A percentile compares a stretch with the other conserved stretches of the same genome.
These are phyloP conservation scores for Octopus bimaculoides DNA, from an alignment of 1,140 invertebrate genomes.

Conservation along the genomic window DNA sequence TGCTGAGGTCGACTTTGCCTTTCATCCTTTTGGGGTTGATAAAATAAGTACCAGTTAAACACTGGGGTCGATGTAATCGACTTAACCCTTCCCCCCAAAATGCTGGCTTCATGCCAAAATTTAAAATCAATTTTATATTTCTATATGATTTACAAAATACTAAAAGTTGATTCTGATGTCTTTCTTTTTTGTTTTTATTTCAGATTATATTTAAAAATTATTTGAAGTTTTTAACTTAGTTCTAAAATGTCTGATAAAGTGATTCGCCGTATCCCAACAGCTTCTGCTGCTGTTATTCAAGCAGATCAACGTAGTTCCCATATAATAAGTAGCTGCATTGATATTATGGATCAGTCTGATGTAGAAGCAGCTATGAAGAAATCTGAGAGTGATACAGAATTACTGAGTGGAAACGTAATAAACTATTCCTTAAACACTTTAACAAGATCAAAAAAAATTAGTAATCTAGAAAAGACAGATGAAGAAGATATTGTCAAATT, in stretches of 20 bases:
- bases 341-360: neutral
- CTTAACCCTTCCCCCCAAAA: no score
- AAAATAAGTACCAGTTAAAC: no score
- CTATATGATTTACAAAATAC: no score
- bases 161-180: no score
- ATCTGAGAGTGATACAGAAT: slow-evolving; percentile 9
- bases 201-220: no score
- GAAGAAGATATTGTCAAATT: neutral
- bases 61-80: no score
- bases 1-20: no score
- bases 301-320: slow-evolving; percentile 5
- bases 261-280: neutral
- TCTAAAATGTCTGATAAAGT: neutral
- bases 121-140: no score
- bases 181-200: no score
- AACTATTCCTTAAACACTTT: neutral
- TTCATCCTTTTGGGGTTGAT: no score
- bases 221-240: no score
- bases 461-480: neutral
- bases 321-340: slow-evolving; percentile 5
- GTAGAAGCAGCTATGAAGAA: slow-evolving; percentile 4
- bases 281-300: neutral
- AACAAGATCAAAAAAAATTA: neutral
- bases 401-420: neutral
- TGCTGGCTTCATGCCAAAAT: no score